Conservation (phyloP, 2,113 vertebrate genomes). For the Poeciliopsis prolifica region DNA sequence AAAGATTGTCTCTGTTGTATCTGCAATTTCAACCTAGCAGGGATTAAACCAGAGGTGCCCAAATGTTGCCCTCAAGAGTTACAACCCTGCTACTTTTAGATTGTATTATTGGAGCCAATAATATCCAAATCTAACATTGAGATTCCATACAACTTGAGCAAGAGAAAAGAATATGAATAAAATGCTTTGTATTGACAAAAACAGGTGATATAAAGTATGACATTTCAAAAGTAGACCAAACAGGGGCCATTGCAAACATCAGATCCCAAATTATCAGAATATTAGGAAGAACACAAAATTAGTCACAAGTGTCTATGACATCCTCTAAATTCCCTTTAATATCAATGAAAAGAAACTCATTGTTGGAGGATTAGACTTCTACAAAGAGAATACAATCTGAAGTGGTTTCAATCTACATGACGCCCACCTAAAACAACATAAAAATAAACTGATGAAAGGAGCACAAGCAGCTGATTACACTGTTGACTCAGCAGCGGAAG, state of each 20-base stretch:
- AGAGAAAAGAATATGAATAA: no score
- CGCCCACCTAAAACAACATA: not conserved
- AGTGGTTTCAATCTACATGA: not conserved
- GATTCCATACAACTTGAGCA: no score
- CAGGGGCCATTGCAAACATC: not conserved
- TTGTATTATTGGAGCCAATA: no score
- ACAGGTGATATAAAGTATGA: no score
- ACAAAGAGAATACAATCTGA: not conserved
- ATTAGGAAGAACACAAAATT: not conserved
- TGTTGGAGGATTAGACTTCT: not conserved
- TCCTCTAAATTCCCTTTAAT: conserved; percentile 1
- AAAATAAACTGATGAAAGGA: not conserved
- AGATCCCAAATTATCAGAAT: not conserved
- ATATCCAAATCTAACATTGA: no score
- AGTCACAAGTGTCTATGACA: not conserved
- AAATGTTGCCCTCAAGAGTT: no score
- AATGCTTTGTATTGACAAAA: no score
- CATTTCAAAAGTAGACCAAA: no score
- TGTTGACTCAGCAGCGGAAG: not conserved
- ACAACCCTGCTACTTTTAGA: no score
- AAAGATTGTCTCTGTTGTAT: no score
- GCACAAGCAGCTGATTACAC: not conserved
- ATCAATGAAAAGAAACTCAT: not conserved
- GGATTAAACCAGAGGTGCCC: no score
- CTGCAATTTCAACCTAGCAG: no score